Evolutionary conservation across 2,888 invertebrate species (phyloP).

Genomic region (Charanyca ferruginea): DNA sequence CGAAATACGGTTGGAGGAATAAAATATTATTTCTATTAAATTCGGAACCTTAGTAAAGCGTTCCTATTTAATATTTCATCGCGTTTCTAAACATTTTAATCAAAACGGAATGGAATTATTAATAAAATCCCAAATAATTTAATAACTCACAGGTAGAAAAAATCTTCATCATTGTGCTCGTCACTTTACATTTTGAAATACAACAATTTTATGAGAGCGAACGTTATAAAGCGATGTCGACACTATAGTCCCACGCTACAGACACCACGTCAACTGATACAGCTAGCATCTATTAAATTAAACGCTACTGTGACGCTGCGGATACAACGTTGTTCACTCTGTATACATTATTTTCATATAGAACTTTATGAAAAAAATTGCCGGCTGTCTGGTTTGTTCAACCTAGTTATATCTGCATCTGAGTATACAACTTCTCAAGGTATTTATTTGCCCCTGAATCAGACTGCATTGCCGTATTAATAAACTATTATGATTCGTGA

Average conservation of each 20-base stretch:
- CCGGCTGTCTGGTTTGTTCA: conserved; percentile 22
- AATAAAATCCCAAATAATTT: too few species aligned
- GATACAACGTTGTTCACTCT: not conserved
- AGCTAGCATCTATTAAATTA: conserved; percentile 65
- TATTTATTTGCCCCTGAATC: conserved; percentile 37
- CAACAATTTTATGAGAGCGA: conserved; percentile 67
- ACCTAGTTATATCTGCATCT: conserved; percentile 23
- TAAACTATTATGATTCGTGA: conserved; percentile 28
- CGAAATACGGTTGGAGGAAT: too few species aligned
- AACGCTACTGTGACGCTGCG: conserved; percentile 62
- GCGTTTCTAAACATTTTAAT: too few species aligned
- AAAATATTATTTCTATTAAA: too few species aligned
- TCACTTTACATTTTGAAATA: conserved; percentile 60
- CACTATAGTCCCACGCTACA: conserved; percentile 70
- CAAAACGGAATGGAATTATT: too few species aligned
- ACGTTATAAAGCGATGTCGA: conserved; percentile 61
- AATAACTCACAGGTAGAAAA: not conserved
- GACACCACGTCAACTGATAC: conserved; percentile 68
- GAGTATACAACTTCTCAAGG: conserved; percentile 6
- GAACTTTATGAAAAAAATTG: conserved; percentile 26
- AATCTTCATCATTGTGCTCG: conserved; percentile 21
- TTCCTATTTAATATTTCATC: too few species aligned
- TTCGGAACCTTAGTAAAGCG: too few species aligned
- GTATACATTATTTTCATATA: conserved; percentile 18
- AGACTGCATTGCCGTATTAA: conserved; percentile 26